Base-by-base conservation (phyloP, 2,797 vertebrate species). In the Distichodus sexfasciatus region DNA sequence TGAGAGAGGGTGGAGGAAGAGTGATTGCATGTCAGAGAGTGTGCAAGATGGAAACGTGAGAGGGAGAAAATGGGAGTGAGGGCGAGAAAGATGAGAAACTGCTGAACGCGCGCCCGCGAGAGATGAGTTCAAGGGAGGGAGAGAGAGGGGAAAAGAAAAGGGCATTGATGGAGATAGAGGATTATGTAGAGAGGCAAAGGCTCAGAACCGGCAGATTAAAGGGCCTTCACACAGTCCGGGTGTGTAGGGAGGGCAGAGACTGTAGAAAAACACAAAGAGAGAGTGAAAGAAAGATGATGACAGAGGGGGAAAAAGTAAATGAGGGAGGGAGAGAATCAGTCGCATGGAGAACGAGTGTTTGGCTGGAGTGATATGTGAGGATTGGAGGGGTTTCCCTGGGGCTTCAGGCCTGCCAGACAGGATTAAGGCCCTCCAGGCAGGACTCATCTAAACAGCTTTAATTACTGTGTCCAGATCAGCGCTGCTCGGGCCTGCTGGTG, bases 131-230 rank as follows among this genome's bases (percentile, higher is more conserved):
- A 54, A 19, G 41, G 19, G 10, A 26, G 6, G 10, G 29, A 57
- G 41, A 66, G 47, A 38, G 65, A 48, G 40, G 36, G 50, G 21
- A 24, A 33, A 11, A 62, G 36, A 58, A 50, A 68, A 53, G 28
- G 64, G 55, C 63, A 66, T 35, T 57, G 57, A 61, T 62, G 47
- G 51, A 73, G 60, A 47, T 66, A 4, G 44, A 43, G 53, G 69
- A 66, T 72, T 51, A 66, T 66, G 62, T 59, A 66, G 62, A 59
- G 69, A 40, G 53, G 35, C 55, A 51, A 50, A 31, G 43, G 21
- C 41, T 62, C 41, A 14, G 26, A 40, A 19, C 24, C 69, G 31
- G 41, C 51, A 58, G 44, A 72, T 65, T 72, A 65, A 71, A 50
- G 23, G 8, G 35, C 19, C 29, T 65, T 50, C 31, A 9, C 35